phyloP scores from a whole-genome alignment of 2,888 invertebrate genomes.

The Lobophora halterata region DNA sequence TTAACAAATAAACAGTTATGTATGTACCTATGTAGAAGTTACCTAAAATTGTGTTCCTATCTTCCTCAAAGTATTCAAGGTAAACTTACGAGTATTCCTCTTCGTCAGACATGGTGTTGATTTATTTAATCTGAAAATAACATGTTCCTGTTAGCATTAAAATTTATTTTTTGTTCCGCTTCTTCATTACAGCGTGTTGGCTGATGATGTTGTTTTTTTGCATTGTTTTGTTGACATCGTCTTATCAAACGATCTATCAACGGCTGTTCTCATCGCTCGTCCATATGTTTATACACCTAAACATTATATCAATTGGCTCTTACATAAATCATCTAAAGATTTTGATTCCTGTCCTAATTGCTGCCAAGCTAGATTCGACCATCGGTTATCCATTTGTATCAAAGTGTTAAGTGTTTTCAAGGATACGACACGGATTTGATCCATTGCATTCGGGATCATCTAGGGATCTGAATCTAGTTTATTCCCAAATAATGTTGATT shows the following conservation, averaged over 20 bases:
- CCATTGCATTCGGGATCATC: neutral
- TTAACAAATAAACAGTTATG: too few relatives aligned
- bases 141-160: conserved; percentile 10
- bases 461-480: too few relatives aligned
- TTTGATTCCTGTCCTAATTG: too few relatives aligned
- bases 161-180: conserved; percentile 5
- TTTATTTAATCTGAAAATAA: conserved; percentile 69
- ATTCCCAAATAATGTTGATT: too few relatives aligned
- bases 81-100: conserved; percentile 96
- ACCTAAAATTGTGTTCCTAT: conserved; percentile 14
- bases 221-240: conserved; percentile 5
- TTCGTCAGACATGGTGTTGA: conserved; percentile 94
- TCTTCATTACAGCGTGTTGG: conserved; percentile 5
- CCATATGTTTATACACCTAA: too few relatives aligned
- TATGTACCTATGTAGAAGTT: conserved; percentile 4
- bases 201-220: conserved; percentile 10
- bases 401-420: conserved; percentile 3
- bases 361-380: too few relatives aligned
- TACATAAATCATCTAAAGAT: too few relatives aligned
- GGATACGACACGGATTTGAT: neutral
- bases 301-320: too few relatives aligned
- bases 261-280: neutral
- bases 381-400: neutral
- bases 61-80: conserved; percentile 2
- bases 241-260: conserved; percentile 9